These are phyloP conservation scores for Pterocles burchelli DNA, from an alignment of 2,113 vertebrate species.

Conservation along the genomic window DNA sequence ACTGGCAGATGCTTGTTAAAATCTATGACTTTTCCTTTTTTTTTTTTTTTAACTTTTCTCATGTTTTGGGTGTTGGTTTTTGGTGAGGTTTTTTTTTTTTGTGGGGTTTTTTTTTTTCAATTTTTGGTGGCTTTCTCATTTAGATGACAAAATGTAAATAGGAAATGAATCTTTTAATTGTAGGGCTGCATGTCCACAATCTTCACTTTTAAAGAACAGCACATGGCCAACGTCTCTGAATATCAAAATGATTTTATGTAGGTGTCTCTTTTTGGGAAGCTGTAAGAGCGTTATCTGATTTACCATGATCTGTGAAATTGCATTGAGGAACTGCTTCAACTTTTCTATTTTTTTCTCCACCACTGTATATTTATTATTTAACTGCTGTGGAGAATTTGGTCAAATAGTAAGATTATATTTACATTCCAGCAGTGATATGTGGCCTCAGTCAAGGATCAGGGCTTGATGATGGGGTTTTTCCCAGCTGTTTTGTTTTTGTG, in stretches of 20 bases:
- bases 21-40: not conserved
- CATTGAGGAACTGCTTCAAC: not conserved
- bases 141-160: not conserved
- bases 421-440: not conserved
- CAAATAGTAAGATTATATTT: not conserved
- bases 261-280: not conserved
- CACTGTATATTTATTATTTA: not conserved
- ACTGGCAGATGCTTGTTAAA: conserved; percentile 28
- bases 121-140: not conserved
- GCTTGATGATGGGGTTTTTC: not conserved
- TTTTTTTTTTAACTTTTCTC: not conserved
- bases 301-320: not conserved
- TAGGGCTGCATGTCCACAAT: not conserved
- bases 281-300: not conserved
- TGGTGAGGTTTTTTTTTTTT: not conserved
- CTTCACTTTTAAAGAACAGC: not conserved
- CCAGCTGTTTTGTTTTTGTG: not conserved
- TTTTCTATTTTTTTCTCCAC: not conserved
- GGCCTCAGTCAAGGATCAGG: not conserved
- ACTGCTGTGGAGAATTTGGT: not conserved
- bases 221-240: not conserved
- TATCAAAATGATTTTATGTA: not conserved
- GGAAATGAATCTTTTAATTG: not conserved
- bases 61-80: not conserved
- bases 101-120: not conserved